Base-by-base conservation (phyloP, 2,113 vertebrate species). In the Sorex araneus region DNA sequence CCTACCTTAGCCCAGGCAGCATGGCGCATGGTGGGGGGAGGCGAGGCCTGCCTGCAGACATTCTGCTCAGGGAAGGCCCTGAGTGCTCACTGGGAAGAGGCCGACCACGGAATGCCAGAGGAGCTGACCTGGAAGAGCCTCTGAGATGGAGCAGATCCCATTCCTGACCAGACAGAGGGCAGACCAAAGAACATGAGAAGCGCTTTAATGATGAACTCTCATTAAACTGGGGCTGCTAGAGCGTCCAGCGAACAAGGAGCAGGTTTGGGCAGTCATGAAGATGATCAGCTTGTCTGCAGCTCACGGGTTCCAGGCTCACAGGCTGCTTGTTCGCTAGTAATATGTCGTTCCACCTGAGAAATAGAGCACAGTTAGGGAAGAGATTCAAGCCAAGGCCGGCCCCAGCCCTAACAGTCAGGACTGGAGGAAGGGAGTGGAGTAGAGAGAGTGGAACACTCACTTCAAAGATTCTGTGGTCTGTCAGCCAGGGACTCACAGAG, bases 171-270 rank as follows among this genome's bases (percentile, higher is more conserved):
- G 30, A 78, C 18, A 95, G 4, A 80, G 8, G 16, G 2, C 76
- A 71, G 64, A 94, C 5, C 23, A 88, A 21, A 45, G 66, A 76
- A 16, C 6, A 64, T 23, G 40, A 86, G 32, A 89, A 16, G 1
- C 4, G 45, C 66, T 94, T 95, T 91, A 94, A 71, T 89, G 15
- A 25, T 57, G 69, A 64, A 54, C 21, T 8, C 32, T 15, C 43
- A 82, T 21, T 82, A 1, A 70, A 60, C 19, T 30, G 15, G 16
- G 6, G 2, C 27, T 11, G n/a, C n/a, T n/a, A n/a, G n/a, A n/a
- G n/a, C n/a, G 21, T 57, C 9, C 8, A 1, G 12, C 15, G 21
- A 34, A 87, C 36, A 69, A 10, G 3, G 13, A 16, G 19, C 1
- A 10, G 0, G 3, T 9, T 13, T 3, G 64, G 45, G 32, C 25